A percentile compares a stretch with the other conserved stretches of the same genome.
Evolutionary conservation across 23 tunicate species (phyloP).

Genomic region (Trididemnum miniatum): DNA sequence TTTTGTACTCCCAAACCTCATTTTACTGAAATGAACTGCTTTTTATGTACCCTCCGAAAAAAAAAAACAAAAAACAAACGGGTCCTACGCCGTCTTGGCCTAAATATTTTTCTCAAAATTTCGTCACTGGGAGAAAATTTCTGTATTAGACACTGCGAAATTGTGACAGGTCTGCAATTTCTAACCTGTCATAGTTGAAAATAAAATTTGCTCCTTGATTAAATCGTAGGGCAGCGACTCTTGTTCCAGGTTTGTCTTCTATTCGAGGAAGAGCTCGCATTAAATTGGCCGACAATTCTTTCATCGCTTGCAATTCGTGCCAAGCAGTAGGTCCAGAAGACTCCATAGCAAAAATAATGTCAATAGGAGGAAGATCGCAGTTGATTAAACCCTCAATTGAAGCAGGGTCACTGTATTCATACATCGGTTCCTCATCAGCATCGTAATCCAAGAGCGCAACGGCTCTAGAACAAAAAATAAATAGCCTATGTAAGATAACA

Average conservation of each 20-base stretch:
- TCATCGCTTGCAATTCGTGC: background rate
- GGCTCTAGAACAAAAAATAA: constrained; percentile 3
- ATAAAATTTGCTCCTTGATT: background rate
- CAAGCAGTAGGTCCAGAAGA: background rate
- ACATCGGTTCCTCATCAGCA: background rate
- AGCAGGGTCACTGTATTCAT: constrained; percentile 6
- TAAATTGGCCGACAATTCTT: background rate
- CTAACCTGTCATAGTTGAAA: constrained; percentile 10
- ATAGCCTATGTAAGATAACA: too few species aligned
- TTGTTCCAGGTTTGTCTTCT: background rate
- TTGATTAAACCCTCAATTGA: background rate
- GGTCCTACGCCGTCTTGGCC: too few species aligned
- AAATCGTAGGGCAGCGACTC: constrained; percentile 32
- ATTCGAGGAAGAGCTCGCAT: constrained; percentile 1
- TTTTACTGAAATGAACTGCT: too few species aligned
- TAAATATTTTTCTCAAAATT: too few species aligned
- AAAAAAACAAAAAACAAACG: too few species aligned
- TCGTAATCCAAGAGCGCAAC: background rate
- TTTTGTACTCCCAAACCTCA: too few species aligned
- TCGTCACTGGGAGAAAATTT: too few species aligned
- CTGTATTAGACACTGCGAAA: too few species aligned
- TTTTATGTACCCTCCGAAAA: too few species aligned
- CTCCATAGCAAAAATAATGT: constrained; percentile 26
- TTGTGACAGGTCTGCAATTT: too few species aligned
- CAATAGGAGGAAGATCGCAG: constrained; percentile 15